Percentiles rank a stretch among this genome's conserved stretches.
Conservation (phyloP, 1,140 invertebrate genomes). For the Glossosoma conforme region DNA sequence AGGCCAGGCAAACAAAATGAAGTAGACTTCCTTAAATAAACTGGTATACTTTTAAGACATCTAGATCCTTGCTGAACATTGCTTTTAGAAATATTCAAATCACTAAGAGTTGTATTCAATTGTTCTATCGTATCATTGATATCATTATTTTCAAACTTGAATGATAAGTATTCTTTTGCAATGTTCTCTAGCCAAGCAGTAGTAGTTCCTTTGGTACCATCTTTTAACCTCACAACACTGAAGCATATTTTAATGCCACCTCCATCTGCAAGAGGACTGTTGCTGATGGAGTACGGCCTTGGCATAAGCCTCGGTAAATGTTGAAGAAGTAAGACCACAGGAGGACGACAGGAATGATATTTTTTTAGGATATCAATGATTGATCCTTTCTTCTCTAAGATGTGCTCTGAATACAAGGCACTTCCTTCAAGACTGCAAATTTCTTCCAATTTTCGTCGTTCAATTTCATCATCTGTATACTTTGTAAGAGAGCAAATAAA, state of each 20-base stretch:
- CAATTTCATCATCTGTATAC: conserved; percentile 54
- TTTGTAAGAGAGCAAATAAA: conserved; percentile 58
- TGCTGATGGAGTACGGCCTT: conserved; percentile 75
- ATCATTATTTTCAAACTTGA: neutral
- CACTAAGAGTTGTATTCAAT: neutral
- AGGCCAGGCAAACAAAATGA: conserved; percentile 54
- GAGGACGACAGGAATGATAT: conserved; percentile 60
- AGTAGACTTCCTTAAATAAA: conserved; percentile 61
- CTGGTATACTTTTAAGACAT: conserved; percentile 39
- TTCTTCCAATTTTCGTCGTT: conserved; percentile 59
- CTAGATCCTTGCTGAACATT: neutral
- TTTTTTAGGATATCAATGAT: conserved; percentile 62
- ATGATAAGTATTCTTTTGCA: conserved; percentile 1
- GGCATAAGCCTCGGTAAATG: conserved; percentile 69
- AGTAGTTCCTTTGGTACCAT: conserved; percentile 58
- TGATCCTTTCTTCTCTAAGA: conserved; percentile 53
- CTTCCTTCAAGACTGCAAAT: conserved; percentile 63
- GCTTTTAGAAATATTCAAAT: neutral
- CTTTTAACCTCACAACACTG: conserved; percentile 55
- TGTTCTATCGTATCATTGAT: neutral
- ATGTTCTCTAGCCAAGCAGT: conserved; percentile 58
- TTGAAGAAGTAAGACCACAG: conserved; percentile 62
- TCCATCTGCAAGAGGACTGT: conserved; percentile 50
- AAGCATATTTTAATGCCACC: conserved; percentile 61
- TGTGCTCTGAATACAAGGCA: conserved; percentile 54